Base-by-base conservation (phyloP, 2,797 vertebrate species). In the Podarcis lilfordi region DNA sequence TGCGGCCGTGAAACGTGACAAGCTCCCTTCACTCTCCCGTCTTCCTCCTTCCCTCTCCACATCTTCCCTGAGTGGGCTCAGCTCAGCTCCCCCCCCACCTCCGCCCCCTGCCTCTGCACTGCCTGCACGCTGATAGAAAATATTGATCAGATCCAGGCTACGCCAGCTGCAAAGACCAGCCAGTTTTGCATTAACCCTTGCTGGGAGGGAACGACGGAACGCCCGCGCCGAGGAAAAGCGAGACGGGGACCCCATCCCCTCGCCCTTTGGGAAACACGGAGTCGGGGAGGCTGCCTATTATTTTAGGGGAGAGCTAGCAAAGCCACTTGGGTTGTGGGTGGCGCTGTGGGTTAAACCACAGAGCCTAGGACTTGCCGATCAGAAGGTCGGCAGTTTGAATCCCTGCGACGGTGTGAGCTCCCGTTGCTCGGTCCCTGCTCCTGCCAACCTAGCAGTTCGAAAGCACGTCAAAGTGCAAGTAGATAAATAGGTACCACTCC, bases 111-210 rank as follows among this genome's bases (percentile, higher is more conserved):
- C 61, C 32, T 96, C 97, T 97, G 97, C 97, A 97, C 96, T 97
- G 97, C 96, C 97, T 97, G 97, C 96, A 96, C 97, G 97, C 98
- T 98, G 98, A 98, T 98, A 98, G 97, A 98, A 98, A 98, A 98
- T 98, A 98, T 98, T 98, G 98, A 98, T 98, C 98, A 97, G 97
- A 97, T 97, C 97, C 97, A 97, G 97, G 97, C 97, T 97, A 97
- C 95, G 97, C 97, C 96, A 97, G 97, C 97, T 97, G 96, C 96
- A 91, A 96, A 97, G 95, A 97, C 96, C 97, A 97, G 97, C 96
- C 96, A 96, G 87, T 97, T 97, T 96, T 96, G 96, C 94, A 95
- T 98, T 98, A 98, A 98, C 97, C 97, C 97, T 95, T 97, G 96
- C 29, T 5, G 15, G 61, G 71, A 43, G 8, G 75, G 40, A 76